Evolutionary conservation across 2,888 invertebrate genomes (phyloP), one percentile per base, ranked within the genome.

Genomic region (Chromoteleia sp.): DNA sequence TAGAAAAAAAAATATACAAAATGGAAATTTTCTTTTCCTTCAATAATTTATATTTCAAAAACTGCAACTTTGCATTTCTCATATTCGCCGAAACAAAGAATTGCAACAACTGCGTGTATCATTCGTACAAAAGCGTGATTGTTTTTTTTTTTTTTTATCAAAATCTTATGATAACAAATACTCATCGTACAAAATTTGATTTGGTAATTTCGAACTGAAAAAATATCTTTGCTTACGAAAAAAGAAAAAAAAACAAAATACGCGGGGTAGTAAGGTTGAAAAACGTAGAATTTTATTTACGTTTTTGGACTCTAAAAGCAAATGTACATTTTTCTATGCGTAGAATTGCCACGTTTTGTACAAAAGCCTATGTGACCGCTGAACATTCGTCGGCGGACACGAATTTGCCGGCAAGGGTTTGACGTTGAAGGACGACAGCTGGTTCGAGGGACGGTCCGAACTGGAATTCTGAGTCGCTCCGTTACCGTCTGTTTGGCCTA

Each of bases 401-500:
- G 4, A 33, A 25, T 54, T 33, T 10, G 25, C 0, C n/a, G 8
- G 8, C 7, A 6, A 29, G 6, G 21, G 1, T 33, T 65, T 25
- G 25, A 25, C 85, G 78, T 85, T 87, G 68, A 86, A 86, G 65
- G 87, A 84, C n/a, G 87, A 86, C 45, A 87, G 86, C 83, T 58
- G 19, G 8, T 59, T 43, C 30, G n/a, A 19, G 14, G 50, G 39
- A 71, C 50, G 59, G 36, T 56, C 14, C 36, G n/a, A 56, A 15
- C 1, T 33, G 4, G 41, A 56, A 19, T 33, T 56, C 30, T 19
- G 8, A 25, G 1, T 56, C n/a, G 7, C n/a, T 43, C 36, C 33
- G 21, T 74, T 74, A 54, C 56, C 63, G 41, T 45, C 73, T 25
- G 17, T 52, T 63, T 36, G 63, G 33, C 63, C 73, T 63, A 25